Evolutionary conservation across 2,113 vertebrate genomes (phyloP).

Genomic region (Podarcis muralis): DNA sequence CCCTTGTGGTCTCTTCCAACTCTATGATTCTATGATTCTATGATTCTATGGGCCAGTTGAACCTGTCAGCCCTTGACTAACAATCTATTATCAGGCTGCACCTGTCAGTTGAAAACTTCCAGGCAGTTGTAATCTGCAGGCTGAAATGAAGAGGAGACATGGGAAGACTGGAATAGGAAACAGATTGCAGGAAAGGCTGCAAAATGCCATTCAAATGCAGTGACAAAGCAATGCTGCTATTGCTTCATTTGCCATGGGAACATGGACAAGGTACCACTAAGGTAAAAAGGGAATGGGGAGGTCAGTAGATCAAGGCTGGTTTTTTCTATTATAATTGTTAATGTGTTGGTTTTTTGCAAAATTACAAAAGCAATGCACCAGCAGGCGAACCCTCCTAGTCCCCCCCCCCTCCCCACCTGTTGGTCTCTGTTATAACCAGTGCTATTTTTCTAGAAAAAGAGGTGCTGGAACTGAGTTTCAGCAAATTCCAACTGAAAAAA

Average conservation of each 20-base stretch:
- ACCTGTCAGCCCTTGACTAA: conserved; percentile 30
- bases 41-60: neutral
- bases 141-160: neutral
- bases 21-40: no score
- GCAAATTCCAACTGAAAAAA: no score
- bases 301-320: no score
- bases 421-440: neutral
- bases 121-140: conserved; percentile 8
- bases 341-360: neutral
- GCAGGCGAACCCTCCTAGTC: neutral
- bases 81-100: conserved; percentile 24
- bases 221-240: neutral
- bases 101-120: conserved; percentile 17
- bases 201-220: neutral
- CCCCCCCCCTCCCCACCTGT: neutral
- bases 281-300: neutral
- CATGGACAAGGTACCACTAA: neutral
- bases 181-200: neutral
- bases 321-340: neutral
- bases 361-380: neutral
- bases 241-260: neutral
- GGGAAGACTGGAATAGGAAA: neutral
- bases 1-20: no score
- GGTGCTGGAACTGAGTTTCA: no score
- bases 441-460: no score